Percentiles rank a stretch among this genome's conserved stretches.
Conservation (phyloP, 2,113 vertebrate species). For the Genyomyrus donnyi region DNA sequence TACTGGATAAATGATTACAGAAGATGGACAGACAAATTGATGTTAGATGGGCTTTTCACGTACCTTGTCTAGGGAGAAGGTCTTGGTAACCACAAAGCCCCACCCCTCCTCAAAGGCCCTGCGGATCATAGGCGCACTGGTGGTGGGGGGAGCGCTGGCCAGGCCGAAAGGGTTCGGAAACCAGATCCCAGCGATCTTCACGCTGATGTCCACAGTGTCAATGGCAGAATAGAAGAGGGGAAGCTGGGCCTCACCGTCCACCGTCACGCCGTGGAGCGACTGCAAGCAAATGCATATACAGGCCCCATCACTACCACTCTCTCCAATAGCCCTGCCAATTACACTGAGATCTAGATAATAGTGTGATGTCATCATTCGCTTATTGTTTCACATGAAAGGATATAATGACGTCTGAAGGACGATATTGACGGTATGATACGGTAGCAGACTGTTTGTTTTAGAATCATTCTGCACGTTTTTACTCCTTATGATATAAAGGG, state of each 20-base stretch:
- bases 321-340: neutral
- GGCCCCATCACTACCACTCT: neutral
- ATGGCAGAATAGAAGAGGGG: slow-evolving; percentile 64
- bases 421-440: neutral
- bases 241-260: slow-evolving; percentile 62
- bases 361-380: neutral
- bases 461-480: slow-evolving; percentile 21
- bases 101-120: slow-evolving; percentile 85
- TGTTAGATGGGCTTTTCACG: neutral
- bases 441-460: neutral
- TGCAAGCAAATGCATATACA: slow-evolving; percentile 35
- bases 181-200: slow-evolving; percentile 76
- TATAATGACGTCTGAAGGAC: neutral
- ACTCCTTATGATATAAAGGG: slow-evolving; percentile 26
- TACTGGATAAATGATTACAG: neutral
- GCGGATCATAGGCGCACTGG: slow-evolving; percentile 82
- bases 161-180: slow-evolving; percentile 88
- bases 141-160: slow-evolving; percentile 83
- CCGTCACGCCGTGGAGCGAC: slow-evolving; percentile 57
- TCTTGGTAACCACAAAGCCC: slow-evolving; percentile 90
- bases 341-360: neutral
- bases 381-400: neutral
- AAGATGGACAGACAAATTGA: neutral
- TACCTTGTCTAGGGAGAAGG: slow-evolving; percentile 86
- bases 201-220: slow-evolving; percentile 70